Evolutionary conservation across 2,888 invertebrate species (phyloP).

Genomic region (Coleophora deauratella): DNA sequence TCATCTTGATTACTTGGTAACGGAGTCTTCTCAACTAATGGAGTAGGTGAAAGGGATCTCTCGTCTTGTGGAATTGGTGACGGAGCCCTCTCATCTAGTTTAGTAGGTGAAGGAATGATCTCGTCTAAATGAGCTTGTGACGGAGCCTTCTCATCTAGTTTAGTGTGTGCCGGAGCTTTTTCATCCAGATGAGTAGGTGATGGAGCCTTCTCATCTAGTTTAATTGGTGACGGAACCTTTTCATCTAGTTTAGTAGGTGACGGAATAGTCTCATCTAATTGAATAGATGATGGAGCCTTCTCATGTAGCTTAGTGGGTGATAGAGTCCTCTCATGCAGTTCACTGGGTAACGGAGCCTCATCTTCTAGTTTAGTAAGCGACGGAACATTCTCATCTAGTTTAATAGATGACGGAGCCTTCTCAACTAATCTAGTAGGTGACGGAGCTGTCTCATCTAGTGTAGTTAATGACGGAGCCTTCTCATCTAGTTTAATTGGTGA

Average conservation of each 20-base stretch:
- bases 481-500: neutral
- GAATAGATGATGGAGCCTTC: no score
- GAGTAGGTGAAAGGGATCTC: conserved; percentile 2
- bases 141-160: no score
- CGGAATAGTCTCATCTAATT: no score
- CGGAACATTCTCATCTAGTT: no score
- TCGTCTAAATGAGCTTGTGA: neutral
- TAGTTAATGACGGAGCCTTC: neutral
- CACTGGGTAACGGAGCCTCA: neutral
- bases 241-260: no score
- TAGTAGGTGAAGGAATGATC: neutral
- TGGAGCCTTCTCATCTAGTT: no score
- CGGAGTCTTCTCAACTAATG: neutral
- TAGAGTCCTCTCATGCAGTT: neutral
- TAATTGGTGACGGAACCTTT: no score
- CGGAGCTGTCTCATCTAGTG: neutral
- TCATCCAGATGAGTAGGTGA: neutral
- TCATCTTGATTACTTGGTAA: neutral
- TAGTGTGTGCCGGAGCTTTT: no score
- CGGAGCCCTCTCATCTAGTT: neutral
- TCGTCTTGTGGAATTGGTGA: neutral
- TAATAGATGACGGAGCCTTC: no score
- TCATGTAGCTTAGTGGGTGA: conserved; percentile 3
- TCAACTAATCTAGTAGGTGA: no score
- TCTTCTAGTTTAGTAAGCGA: no score